Conservation (phyloP, 92 coral and sea anemone species). For the Hydrozoanthus gracilis region DNA sequence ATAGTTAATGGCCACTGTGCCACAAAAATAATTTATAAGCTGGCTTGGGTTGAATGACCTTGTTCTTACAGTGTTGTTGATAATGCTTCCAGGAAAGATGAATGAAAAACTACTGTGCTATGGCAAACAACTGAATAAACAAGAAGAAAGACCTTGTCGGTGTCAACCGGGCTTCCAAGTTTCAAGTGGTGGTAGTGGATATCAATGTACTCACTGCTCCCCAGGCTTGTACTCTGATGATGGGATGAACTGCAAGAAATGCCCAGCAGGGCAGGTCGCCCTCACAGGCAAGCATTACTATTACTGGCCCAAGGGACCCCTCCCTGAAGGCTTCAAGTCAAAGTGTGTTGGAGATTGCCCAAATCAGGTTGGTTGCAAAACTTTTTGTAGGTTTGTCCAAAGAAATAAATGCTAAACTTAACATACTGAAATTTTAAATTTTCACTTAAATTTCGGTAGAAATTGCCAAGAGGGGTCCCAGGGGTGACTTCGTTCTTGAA, state of each 20-base stretch:
- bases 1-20: neutral
- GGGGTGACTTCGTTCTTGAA: too few species aligned
- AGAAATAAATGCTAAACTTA: neutral
- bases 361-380: conserved; percentile 49
- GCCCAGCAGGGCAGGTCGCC: conserved; percentile 76
- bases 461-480: too few species aligned
- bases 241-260: conserved; percentile 64
- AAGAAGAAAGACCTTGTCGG: conserved; percentile 42
- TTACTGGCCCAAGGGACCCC: conserved; percentile 55
- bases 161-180: conserved; percentile 81
- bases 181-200: neutral
- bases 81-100: neutral
- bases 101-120: neutral
- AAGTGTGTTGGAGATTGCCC: conserved; percentile 75
- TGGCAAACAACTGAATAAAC: neutral
- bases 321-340: conserved; percentile 75
- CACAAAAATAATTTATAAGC: neutral
- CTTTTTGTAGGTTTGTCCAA: neutral
- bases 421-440: neutral
- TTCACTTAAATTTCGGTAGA: too few species aligned
- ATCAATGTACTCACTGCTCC: conserved; percentile 52
- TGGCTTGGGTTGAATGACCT: too few species aligned
- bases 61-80: neutral
- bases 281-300: conserved; percentile 77
- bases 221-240: conserved; percentile 55